phyloP scores from a whole-genome alignment of 2,113 vertebrate genomes.

The Anarrhichthys ocellatus region DNA sequence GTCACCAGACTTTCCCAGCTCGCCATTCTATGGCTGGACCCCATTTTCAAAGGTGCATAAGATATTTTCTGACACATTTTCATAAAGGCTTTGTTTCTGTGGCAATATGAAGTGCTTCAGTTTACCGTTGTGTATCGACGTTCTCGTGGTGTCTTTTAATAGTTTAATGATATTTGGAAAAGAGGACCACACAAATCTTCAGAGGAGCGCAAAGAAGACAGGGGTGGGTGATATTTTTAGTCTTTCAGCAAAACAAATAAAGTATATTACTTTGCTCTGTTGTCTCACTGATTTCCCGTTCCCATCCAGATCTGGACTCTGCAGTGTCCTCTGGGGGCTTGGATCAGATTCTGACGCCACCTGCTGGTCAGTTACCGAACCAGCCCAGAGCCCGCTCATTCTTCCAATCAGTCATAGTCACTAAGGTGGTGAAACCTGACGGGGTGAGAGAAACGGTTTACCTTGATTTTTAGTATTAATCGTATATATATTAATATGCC shows the following conservation, averaged over 20 bases:
- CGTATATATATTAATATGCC: background rate
- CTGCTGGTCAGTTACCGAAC: slow-evolving; percentile 74
- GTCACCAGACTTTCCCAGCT: slow-evolving; percentile 34
- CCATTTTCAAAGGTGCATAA: slow-evolving; percentile 77
- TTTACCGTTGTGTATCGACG: too few species aligned
- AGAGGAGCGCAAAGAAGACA: slow-evolving; percentile 73
- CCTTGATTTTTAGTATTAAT: background rate
- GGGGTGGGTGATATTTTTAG: slow-evolving; percentile 61
- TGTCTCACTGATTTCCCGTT: background rate
- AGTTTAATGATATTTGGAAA: slow-evolving; percentile 79
- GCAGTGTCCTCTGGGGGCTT: slow-evolving; percentile 79
- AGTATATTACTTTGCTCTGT: background rate
- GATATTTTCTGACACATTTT: background rate
- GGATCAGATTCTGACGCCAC: slow-evolving; percentile 78
- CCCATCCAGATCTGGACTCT: slow-evolving; percentile 81
- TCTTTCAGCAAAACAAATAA: background rate
- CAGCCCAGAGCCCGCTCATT: slow-evolving; percentile 82
- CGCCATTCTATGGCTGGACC: slow-evolving; percentile 57
- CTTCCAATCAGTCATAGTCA: slow-evolving; percentile 89
- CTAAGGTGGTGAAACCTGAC: slow-evolving; percentile 86
- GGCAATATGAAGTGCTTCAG: background rate
- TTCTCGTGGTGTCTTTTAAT: slow-evolving; percentile 3
- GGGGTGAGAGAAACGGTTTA: slow-evolving; percentile 84
- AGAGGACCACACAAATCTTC: slow-evolving; percentile 38
- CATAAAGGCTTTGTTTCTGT: background rate